Conservation (phyloP, 2,888 invertebrate genomes). For the Norana najaformis region DNA sequence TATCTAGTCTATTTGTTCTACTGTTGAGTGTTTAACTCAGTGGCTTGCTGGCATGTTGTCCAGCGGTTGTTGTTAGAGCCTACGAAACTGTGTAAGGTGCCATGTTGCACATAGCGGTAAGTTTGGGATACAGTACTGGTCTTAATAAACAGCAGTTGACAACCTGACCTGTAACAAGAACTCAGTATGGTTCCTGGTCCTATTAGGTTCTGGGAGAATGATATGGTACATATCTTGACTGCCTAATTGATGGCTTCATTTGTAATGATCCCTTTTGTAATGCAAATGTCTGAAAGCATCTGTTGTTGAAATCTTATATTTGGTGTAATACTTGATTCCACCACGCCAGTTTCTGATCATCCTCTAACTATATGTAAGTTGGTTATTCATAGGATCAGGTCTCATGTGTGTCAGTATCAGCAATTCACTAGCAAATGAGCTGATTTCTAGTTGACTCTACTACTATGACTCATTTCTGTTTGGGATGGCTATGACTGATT, state of each 20-base stretch:
- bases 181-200: neutral
- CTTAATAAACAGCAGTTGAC: slow-evolving; percentile 1
- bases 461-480: neutral
- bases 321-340: neutral
- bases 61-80: neutral
- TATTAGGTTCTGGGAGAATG: neutral
- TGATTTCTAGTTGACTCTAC: neutral
- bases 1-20: neutral
- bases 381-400: neutral
- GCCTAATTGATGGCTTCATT: neutral
- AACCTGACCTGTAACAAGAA: neutral
- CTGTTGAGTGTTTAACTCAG: neutral
- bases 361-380: neutral
- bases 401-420: neutral
- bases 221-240: neutral
- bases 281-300: neutral
- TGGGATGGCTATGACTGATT: neutral
- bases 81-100: neutral
- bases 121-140: neutral
- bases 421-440: neutral
- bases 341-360: neutral
- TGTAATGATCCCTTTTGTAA: slow-evolving; percentile 13
- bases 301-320: slow-evolving; percentile 2
- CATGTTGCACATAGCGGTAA: neutral
- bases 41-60: neutral